Conservation (phyloP, 2,888 invertebrate genomes). For the Drosophila incognita region DNA sequence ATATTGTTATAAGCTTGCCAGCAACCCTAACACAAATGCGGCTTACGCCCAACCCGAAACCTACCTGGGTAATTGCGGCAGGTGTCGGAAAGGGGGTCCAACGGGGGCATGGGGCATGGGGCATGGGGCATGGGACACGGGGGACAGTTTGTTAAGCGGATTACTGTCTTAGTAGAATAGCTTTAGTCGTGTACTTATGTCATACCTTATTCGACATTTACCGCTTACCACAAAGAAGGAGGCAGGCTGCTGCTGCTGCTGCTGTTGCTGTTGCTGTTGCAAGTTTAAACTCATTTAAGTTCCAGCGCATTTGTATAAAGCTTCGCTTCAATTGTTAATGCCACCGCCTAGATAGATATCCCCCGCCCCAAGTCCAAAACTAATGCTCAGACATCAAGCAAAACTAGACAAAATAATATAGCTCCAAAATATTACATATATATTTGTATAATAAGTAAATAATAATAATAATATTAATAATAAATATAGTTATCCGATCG, state of each 20-base stretch:
- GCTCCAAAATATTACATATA: too few relatives aligned
- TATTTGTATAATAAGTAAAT: too few relatives aligned
- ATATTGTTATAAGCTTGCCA: constrained; percentile 29
- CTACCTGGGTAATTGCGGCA: background rate
- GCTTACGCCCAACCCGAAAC: constrained; percentile 22
- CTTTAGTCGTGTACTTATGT: background rate
- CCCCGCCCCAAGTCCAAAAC: background rate
- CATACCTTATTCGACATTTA: background rate
- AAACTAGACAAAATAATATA: too few relatives aligned
- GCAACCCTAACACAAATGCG: constrained; percentile 47
- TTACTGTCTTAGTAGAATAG: background rate
- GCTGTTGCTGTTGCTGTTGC: background rate
- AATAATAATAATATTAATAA: too few relatives aligned
- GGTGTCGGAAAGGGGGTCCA: background rate
- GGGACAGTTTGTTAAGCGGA: background rate
- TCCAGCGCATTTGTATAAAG: background rate
- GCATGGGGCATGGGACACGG: background rate
- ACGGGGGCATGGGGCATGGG: background rate
- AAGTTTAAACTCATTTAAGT: background rate
- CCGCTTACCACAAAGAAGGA: background rate
- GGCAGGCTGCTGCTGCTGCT: background rate
- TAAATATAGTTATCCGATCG: background rate
- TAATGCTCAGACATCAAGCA: background rate
- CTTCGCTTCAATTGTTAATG: background rate
- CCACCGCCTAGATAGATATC: background rate